Conservation (phyloP, 2,888 invertebrate genomes). For the Drosophila ezoana region DNA sequence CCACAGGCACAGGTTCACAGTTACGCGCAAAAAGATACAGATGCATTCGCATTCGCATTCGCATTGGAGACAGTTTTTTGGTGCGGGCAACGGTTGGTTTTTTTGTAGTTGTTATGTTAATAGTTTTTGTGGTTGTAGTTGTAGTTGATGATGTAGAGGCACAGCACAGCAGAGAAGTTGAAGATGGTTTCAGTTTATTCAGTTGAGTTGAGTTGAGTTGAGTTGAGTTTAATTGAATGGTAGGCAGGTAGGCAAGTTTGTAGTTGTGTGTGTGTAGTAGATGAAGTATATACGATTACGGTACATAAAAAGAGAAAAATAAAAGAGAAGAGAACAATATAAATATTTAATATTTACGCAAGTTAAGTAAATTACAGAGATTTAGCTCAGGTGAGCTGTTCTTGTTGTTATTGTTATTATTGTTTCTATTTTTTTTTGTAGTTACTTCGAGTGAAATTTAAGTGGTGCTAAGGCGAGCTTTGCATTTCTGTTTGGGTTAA, state of each 20-base stretch:
- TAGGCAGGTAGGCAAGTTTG: constrained; percentile 66
- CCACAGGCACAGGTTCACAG: constrained; percentile 29
- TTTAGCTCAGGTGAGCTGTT: constrained; percentile 29
- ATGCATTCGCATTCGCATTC: constrained; percentile 31
- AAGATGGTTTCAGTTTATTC: constrained; percentile 67
- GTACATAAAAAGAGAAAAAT: constrained; percentile 78
- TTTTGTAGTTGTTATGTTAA: constrained; percentile 50
- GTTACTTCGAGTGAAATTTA: constrained; percentile 36
- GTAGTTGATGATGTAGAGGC: constrained; percentile 69
- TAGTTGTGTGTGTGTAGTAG: constrained; percentile 80
- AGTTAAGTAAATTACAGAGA: constrained; percentile 70
- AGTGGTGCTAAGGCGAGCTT: constrained; percentile 51
- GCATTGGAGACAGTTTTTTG: constrained; percentile 14
- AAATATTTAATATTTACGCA: constrained; percentile 80
- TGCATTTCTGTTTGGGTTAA: constrained; percentile 49
- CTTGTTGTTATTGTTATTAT: constrained; percentile 14
- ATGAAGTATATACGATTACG: constrained; percentile 78
- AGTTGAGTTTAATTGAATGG: constrained; percentile 57
- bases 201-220: constrained; percentile 42
- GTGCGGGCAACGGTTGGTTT: constrained; percentile 41
- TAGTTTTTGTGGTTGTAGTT: constrained; percentile 50
- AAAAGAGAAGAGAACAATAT: constrained; percentile 76
- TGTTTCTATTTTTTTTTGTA: constrained; percentile 11
- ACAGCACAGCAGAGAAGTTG: constrained; percentile 76
- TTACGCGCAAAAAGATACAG: constrained; percentile 34